Evolutionary conservation across 2,113 vertebrate genomes (phyloP).

Genomic region (Hemicordylus capensis): DNA sequence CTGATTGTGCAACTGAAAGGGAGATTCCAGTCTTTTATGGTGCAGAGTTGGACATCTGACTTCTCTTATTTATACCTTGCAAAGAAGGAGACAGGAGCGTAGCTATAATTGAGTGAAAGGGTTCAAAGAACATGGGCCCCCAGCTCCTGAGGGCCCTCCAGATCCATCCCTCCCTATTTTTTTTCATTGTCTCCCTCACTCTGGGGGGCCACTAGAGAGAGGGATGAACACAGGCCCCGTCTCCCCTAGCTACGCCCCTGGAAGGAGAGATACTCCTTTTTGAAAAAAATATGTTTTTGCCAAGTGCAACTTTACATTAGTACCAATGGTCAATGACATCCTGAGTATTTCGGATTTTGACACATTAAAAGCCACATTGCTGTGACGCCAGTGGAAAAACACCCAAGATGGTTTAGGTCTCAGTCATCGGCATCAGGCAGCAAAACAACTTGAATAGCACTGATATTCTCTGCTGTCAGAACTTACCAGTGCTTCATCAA

Average conservation of each 20-base stretch:
- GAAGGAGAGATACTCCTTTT: background rate
- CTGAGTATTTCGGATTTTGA: background rate
- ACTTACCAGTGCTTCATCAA: fast-evolving
- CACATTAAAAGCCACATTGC: background rate
- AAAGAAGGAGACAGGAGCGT: no score
- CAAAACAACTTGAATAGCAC: background rate
- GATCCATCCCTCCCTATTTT: no score
- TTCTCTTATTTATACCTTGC: background rate
- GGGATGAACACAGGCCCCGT: no score
- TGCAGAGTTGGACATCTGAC: background rate
- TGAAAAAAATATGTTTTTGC: background rate
- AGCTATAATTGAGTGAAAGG: no score
- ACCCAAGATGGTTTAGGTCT: fast-evolving
- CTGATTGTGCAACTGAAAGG: background rate
- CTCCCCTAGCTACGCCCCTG: no score
- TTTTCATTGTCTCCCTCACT: no score
- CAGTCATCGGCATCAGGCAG: fast-evolving
- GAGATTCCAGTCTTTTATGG: background rate
- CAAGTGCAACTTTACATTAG: background rate
- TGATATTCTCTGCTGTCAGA: background rate
- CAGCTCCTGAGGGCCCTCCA: no score
- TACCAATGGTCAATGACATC: background rate
- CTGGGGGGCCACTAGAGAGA: no score
- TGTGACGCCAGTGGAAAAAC: background rate
- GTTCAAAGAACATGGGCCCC: no score